Base-by-base conservation (phyloP, 2,888 invertebrate genomes). In the Nesidiocoris tenuis region DNA sequence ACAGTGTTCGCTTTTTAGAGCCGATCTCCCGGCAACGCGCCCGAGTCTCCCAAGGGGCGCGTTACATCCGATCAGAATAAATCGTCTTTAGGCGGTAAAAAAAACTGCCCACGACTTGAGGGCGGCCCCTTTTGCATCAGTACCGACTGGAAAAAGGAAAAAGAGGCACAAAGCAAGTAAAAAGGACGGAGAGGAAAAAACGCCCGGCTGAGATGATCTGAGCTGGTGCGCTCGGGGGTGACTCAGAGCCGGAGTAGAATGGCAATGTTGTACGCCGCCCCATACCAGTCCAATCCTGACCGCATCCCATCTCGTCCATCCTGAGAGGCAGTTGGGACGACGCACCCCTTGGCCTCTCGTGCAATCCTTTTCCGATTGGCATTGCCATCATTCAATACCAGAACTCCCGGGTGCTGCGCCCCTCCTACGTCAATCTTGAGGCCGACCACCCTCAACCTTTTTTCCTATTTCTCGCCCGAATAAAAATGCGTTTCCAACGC, bases 1-100 rank as follows among this genome's bases (percentile, higher is more conserved):
- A n/a, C n/a, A n/a, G 39, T 39, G 39, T 39, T 3, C 39, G 55
- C 55, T 67, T 67, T 63, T 63, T 63, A 19, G 16, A 3, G 16
- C 22, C 23, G 23, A 59, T 56, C 56, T 70, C 70, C 70, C 57
- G 59, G 39, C 39, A 70, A 25, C 59, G 70, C 70, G 70, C 59
- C 24, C 57, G 23, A 74, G 71, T 57, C 65, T 67, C 76, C 74
- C 76, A 12, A 74, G 76, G 76, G 76, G 65, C 72, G 70, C 76
- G 76, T 76, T 76, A 76, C 76, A 75, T 75, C 74, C 66, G 74
- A 75, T 75, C 74, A 74, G 76, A 76, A 76, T 76, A 76, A 76
- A 76, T 76, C 76, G 76, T 76, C 76, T 76, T 76, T 76, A 66
- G 74, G 74, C 65, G 65, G 74, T 75, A 75, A 75, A 75, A 75